Evolutionary conservation across 2,888 invertebrate species (phyloP).

Genomic region (Tromatobia lineatoria): DNA sequence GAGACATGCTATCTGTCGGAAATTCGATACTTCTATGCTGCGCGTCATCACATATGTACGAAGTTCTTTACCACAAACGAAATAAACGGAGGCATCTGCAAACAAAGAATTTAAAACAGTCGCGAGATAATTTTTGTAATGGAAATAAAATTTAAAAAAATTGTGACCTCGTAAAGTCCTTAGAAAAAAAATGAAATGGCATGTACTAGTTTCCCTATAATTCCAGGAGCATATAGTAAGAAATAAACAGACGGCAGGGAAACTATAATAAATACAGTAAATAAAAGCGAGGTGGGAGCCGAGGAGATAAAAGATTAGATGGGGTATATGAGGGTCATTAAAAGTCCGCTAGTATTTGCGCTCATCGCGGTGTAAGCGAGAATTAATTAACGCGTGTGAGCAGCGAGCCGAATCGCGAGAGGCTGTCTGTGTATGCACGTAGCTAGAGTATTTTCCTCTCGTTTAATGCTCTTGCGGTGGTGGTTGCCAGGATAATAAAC

Average conservation of each 20-base stretch:
- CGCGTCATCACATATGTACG: background rate
- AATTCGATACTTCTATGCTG: background rate
- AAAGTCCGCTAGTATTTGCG: conserved; percentile 47
- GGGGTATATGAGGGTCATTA: conserved; percentile 34
- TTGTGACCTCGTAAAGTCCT: too few species aligned
- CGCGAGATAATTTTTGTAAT: too few species aligned
- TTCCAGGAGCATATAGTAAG: background rate
- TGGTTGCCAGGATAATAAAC: conserved; percentile 66
- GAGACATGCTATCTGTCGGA: background rate
- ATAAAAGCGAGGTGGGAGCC: conserved; percentile 6
- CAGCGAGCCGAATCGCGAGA: conserved; percentile 28
- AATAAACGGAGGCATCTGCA: background rate
- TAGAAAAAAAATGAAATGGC: too few species aligned
- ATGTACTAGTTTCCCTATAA: too few species aligned
- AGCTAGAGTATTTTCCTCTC: conserved; percentile 14
- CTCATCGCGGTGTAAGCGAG: conserved; percentile 42
- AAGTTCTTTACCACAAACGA: background rate
- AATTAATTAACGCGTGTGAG: conserved; percentile 68
- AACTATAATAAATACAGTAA: background rate
- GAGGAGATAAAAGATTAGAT: conserved; percentile 48
- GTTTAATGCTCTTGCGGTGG: conserved; percentile 15
- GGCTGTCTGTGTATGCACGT: background rate
- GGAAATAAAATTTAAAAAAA: too few species aligned
- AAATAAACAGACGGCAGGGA: background rate
- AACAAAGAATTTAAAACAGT: too few species aligned